These are phyloP conservation scores for Cancer borealis DNA, from an alignment of 2,888 invertebrate species.

Conservation along the genomic window DNA sequence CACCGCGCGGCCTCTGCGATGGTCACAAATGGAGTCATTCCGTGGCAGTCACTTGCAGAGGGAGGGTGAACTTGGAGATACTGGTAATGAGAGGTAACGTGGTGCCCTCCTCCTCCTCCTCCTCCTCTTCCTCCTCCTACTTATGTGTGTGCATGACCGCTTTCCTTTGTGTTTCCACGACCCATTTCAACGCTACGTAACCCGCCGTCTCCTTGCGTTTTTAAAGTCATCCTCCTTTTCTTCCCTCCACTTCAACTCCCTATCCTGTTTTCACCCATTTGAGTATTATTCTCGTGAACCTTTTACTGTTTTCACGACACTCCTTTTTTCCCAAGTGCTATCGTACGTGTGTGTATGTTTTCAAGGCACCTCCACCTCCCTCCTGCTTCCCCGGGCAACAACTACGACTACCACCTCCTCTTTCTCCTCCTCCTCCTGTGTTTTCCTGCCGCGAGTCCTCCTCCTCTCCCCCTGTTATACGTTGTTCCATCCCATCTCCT, in stretches of 20 bases:
- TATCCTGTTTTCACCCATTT: too few species aligned
- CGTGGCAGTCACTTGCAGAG: neutral
- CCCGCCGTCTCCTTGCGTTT: neutral
- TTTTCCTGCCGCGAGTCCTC: neutral
- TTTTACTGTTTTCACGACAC: neutral
- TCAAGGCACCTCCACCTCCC: too few species aligned
- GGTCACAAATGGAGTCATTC: slow-evolving; percentile 40
- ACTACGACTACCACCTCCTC: too few species aligned
- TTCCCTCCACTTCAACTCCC: neutral
- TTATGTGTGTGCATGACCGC: neutral
- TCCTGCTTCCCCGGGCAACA: too few species aligned
- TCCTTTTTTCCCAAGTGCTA: too few species aligned
- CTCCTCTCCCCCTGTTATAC: neutral
- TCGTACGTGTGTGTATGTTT: too few species aligned
- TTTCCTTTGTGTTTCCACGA: neutral
- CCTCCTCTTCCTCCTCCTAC: neutral
- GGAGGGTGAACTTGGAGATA: slow-evolving; percentile 22
- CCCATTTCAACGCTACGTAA: too few species aligned
- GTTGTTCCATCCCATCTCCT: neutral
- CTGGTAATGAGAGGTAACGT: neutral
- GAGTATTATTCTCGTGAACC: neutral
- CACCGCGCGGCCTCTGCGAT: slow-evolving; percentile 28
- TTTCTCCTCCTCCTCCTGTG: neutral
- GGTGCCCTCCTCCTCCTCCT: neutral
- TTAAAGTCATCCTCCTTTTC: neutral